These are phyloP conservation scores for Acanthaster planci DNA, from an alignment of 35 echinoderm and acorn worm genomes.

Conservation along the genomic window DNA sequence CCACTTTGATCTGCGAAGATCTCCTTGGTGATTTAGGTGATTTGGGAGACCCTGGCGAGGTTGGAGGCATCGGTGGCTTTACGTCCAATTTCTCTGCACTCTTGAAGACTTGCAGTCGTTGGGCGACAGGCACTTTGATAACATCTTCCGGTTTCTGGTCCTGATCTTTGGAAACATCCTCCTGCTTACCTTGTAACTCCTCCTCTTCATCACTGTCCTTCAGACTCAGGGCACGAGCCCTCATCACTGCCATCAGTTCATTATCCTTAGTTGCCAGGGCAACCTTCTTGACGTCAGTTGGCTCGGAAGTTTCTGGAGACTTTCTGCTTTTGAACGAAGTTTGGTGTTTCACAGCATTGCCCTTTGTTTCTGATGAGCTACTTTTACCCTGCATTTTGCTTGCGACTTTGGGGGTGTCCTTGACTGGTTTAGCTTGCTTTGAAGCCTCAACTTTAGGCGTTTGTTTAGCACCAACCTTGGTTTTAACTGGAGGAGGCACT, in stretches of 20 bases:
- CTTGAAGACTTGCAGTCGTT: not conserved
- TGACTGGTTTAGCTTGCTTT: not conserved
- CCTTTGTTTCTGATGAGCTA: not conserved
- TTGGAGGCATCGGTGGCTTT: not conserved
- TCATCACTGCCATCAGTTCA: slow-evolving; percentile 84
- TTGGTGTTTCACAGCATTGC: not conserved
- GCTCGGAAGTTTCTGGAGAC: slow-evolving; percentile 12
- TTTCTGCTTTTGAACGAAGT: not conserved
- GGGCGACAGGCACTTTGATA: slow-evolving; percentile 11
- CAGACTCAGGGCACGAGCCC: slow-evolving; percentile 57
- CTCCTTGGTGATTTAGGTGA: slow-evolving; percentile 13
- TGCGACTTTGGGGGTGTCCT: not conserved
- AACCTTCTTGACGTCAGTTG: slow-evolving; percentile 43
- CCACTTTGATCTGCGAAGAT: slow-evolving; percentile 1
- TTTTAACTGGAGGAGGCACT: not conserved
- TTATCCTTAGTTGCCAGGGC: slow-evolving; percentile 79
- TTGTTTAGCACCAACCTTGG: slow-evolving; percentile 12
- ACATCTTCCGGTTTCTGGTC: slow-evolving; percentile 57
- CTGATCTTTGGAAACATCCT: slow-evolving; percentile 38
- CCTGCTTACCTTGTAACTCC: not conserved
- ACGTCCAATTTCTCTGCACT: not conserved
- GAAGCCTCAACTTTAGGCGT: not conserved
- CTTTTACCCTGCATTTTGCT: not conserved
- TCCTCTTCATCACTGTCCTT: slow-evolving; percentile 58
- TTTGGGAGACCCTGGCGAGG: not conserved